Base-by-base conservation (phyloP, 2,888 invertebrate species). In the Scotopteryx bipunctaria region DNA sequence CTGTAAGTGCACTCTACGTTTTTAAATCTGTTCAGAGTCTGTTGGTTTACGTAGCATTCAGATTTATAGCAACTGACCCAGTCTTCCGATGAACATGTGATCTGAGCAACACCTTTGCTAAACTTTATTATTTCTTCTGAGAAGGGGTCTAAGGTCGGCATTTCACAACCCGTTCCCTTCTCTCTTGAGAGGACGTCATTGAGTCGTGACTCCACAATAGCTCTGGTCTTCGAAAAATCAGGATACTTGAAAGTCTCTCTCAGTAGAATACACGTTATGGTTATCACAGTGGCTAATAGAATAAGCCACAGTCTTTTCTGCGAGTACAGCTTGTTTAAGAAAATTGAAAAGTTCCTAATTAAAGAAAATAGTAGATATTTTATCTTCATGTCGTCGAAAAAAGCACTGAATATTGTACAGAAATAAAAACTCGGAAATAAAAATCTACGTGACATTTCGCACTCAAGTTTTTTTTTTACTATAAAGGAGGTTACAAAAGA, bases 1-100 rank as follows among this genome's bases (percentile, higher is more conserved):
- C 61, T 69, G 48, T 76, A 75, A 2, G 44, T 54, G 36, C 76
- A 76, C 0, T 47, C 53, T 3, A 76, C 38, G 9, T 41, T 31
- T 41, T 17, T 41, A 6, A 41, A 31, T 41, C 2, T 3, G 8
- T 31, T 19, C 13, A 16, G 13, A n/a, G 55, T 33, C 19, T 43
- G 33, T 9, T 38, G 5, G 1, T 15, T 38, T 11, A 38, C 38
- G 5, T 27, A 38, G 11, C 38, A 38, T 38, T 38, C 16, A 6
- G 38, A 38, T 16, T 27, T 38, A 15, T 43, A 14, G 16, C 43
- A 43, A 5, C n/a, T 25, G 8, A 44, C 44, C 44, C 44, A 44
- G 27, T 44, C 44, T 4, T 8, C 1, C 1, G 17, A 27, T 4
- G 5, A 5, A n/a, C 44, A 44, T 13, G 4, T 9, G 11, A 43